phyloP scores from a whole-genome alignment of 2,888 invertebrate genomes.

The Epinotia nisella region DNA sequence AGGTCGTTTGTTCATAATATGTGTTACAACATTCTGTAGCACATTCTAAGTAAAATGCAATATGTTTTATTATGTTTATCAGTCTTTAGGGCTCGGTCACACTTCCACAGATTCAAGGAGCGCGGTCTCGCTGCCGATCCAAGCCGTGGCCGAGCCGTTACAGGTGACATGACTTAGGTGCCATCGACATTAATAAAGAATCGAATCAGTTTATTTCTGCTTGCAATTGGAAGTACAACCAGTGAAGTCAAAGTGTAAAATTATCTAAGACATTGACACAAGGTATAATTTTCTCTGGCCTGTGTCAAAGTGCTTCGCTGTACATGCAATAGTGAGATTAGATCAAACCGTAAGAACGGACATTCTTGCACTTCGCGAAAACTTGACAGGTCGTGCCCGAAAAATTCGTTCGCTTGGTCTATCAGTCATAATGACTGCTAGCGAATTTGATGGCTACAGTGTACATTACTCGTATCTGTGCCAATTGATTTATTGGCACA shows the following conservation, averaged over 20 bases:
- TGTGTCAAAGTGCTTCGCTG: background rate
- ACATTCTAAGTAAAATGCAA: slow-evolving; percentile 43
- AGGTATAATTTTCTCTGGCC: background rate
- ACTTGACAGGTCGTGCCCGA: background rate
- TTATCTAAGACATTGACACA: background rate
- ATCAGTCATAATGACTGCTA: no score
- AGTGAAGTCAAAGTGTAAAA: no score
- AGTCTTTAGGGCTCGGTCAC: background rate
- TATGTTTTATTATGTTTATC: slow-evolving; percentile 22
- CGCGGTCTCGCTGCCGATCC: no score
- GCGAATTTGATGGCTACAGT: background rate
- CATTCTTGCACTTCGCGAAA: background rate
- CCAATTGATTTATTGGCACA: background rate
- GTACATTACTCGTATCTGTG: background rate
- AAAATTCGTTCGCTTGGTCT: background rate
- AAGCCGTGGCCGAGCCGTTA: background rate
- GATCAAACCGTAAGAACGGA: no score
- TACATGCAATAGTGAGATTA: background rate
- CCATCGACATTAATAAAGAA: no score
- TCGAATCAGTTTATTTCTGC: no score
- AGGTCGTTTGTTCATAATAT: slow-evolving; percentile 10
- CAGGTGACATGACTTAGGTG: no score
- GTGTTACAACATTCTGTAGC: slow-evolving; percentile 17
- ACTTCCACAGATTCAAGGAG: background rate
- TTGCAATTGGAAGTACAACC: background rate